These are phyloP conservation scores for Pinctada fucata DNA, from an alignment of 2,888 invertebrate genomes.

Conservation along the genomic window DNA sequence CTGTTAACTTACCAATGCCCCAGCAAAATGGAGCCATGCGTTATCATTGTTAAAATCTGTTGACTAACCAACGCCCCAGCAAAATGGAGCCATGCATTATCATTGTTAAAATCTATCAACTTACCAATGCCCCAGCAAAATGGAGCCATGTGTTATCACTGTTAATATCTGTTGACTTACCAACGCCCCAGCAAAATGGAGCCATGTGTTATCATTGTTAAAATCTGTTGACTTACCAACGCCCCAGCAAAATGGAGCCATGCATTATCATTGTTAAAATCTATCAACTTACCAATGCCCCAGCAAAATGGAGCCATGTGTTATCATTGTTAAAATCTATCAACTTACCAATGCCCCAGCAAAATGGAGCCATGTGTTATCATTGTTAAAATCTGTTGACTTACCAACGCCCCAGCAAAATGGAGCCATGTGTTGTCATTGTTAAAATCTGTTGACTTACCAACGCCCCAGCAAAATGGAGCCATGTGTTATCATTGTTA, in stretches of 20 bases:
- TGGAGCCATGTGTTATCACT: conserved; percentile 98
- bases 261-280: no score
- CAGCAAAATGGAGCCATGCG: no score
- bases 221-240: no score
- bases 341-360: conserved; percentile 89
- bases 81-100: conserved; percentile 97
- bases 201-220: conserved; percentile 96
- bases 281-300: conserved; percentile 86
- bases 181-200: conserved; percentile 96
- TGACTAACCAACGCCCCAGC: conserved; percentile 87
- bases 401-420: conserved; percentile 91
- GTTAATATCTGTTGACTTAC: conserved; percentile 86
- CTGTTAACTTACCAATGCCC: conserved; percentile 74
- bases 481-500: no score
- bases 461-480: no score
- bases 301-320: conserved; percentile 98
- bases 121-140: conserved; percentile 91
- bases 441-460: conserved; percentile 96
- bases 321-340: conserved; percentile 97
- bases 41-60: no score
- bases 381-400: conserved; percentile 94
- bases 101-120: conserved; percentile 90
- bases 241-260: no score
- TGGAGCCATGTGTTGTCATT: conserved; percentile 98
- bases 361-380: conserved; percentile 97